A percentile compares a stretch with the other conserved stretches of the same genome.
Evolutionary conservation across 2,113 vertebrate species (phyloP).

Genomic region (Erythrocercus mccallii): DNA sequence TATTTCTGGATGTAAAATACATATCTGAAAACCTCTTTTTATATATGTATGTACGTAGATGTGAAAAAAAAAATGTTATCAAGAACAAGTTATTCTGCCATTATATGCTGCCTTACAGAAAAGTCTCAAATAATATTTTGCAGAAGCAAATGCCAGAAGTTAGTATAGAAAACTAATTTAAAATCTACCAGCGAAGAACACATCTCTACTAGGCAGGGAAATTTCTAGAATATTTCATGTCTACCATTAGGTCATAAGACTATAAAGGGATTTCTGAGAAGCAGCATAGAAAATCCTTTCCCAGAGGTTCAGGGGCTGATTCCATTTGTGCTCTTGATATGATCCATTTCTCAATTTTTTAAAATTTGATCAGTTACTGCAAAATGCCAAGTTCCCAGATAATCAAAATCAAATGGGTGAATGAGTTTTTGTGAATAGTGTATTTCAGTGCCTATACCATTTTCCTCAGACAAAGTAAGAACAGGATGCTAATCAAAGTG

Average conservation of each 20-base stretch:
- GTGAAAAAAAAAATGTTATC: background rate
- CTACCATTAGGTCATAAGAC: background rate
- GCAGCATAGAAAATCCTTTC: background rate
- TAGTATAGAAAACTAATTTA: background rate
- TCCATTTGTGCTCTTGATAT: background rate
- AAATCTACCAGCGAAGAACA: background rate
- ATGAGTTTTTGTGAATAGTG: background rate
- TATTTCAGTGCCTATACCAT: background rate
- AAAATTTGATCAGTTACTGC: background rate
- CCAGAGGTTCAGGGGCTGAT: background rate
- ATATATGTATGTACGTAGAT: background rate
- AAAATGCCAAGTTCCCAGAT: background rate
- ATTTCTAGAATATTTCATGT: background rate
- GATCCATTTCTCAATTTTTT: background rate
- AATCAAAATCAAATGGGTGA: background rate
- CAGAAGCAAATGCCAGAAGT: background rate
- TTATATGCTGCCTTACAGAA: background rate
- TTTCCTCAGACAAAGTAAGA: background rate
- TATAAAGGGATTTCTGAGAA: background rate
- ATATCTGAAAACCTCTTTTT: background rate
- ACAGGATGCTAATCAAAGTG: constrained; percentile 10
- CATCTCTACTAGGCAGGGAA: background rate
- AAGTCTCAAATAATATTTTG: background rate
- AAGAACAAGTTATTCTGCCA: background rate
- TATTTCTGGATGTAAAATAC: background rate